Conservation (phyloP, 2,888 invertebrate genomes). For the Epiblema foenella region DNA sequence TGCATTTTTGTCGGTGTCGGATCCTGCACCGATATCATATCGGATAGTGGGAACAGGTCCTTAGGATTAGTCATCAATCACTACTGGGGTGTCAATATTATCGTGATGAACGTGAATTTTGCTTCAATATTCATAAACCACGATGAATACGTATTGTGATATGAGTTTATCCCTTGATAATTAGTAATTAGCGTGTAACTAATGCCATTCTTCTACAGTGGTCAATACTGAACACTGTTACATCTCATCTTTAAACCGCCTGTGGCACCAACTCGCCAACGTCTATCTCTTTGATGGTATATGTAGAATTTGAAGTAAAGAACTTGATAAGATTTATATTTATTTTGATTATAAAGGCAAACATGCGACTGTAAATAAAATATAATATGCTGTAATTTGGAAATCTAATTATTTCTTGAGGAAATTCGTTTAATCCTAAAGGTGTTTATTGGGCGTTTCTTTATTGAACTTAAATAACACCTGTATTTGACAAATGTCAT, state of each 20-base stretch:
- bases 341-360: neutral
- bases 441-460: neutral
- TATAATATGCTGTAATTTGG: neutral
- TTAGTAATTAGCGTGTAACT: too few species aligned
- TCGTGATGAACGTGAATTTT: too few species aligned
- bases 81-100: too few species aligned
- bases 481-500: slow-evolving; percentile 31
- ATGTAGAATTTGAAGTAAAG: neutral
- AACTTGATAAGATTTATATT: neutral
- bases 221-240: slow-evolving; percentile 5
- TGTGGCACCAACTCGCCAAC: too few species aligned
- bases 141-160: too few species aligned
- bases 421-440: neutral
- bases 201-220: neutral
- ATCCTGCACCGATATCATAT: too few species aligned
- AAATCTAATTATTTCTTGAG: neutral
- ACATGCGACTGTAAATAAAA: neutral
- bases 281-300: neutral
- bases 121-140: too few species aligned
- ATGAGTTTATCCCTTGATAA: too few species aligned
- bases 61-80: too few species aligned
- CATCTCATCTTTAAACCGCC: slow-evolving; percentile 2
- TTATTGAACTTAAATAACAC: neutral
- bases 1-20: too few species aligned
- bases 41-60: too few species aligned